Percentiles rank a stretch among this genome's conserved stretches.
Evolutionary conservation across 2,797 vertebrate genomes (phyloP).

Genomic region (Pyrocephalus nanus): DNA sequence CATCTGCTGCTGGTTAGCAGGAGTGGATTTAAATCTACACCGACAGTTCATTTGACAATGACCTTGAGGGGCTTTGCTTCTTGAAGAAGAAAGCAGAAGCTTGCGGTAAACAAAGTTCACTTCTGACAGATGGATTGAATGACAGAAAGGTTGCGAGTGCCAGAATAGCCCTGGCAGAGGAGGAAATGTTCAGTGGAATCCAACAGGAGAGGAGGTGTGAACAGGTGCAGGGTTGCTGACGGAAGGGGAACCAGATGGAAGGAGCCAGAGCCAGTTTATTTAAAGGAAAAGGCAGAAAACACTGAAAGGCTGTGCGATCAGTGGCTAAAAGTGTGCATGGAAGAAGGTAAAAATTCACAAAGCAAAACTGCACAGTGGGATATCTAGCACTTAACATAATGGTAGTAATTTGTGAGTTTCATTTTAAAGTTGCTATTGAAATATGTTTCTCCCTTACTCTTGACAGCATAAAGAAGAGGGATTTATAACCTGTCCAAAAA

Average conservation of each 20-base stretch:
- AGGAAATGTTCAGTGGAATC: slow-evolving; percentile 94
- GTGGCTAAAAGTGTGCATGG: slow-evolving; percentile 85
- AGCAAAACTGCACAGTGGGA: slow-evolving; percentile 84
- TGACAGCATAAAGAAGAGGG: slow-evolving; percentile 70
- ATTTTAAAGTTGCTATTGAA: slow-evolving; percentile 80
- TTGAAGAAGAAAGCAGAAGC: slow-evolving; percentile 98
- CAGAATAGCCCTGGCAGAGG: slow-evolving; percentile 99
- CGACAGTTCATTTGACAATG: slow-evolving; percentile 88
- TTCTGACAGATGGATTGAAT: slow-evolving; percentile 99
- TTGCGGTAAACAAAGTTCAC: slow-evolving; percentile 99
- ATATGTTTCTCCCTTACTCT: slow-evolving; percentile 73
- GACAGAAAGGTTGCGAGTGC: slow-evolving; percentile 99
- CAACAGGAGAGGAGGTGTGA: slow-evolving; percentile 99
- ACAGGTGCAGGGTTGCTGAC: slow-evolving; percentile 99
- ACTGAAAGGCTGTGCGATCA: slow-evolving; percentile 86
- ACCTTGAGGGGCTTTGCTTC: slow-evolving; percentile 96
- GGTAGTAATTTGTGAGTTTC: slow-evolving; percentile 82
- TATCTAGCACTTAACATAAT: slow-evolving; percentile 81
- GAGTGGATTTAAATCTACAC: slow-evolving; percentile 83
- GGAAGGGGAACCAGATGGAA: slow-evolving; percentile 99
- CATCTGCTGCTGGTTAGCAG: slow-evolving; percentile 78
- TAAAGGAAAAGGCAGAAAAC: slow-evolving; percentile 98
- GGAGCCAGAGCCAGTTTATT: slow-evolving; percentile 99
- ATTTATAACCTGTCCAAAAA: slow-evolving; percentile 69
- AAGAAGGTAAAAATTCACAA: slow-evolving; percentile 85